These are phyloP conservation scores for Avahi laniger DNA, from an alignment of 2,797 vertebrate genomes.

Conservation along the genomic window DNA sequence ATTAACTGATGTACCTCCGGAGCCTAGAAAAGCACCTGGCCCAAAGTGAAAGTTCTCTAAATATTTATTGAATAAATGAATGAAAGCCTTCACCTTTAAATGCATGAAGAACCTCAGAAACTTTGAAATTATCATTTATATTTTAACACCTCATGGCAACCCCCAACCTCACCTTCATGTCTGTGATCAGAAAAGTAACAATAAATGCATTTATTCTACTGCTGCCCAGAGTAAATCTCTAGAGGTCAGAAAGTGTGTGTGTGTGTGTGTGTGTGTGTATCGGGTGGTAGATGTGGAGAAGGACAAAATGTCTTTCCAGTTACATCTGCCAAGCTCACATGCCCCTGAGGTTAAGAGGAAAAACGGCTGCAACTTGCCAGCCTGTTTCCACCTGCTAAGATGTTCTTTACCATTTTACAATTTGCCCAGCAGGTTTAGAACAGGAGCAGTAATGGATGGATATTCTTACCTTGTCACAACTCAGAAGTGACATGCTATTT, in stretches of 20 bases:
- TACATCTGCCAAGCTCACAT: neutral
- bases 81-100: neutral
- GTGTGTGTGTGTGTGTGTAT: neutral
- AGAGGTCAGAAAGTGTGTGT: neutral
- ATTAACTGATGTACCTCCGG: neutral
- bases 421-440: slow-evolving; percentile 72
- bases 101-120: neutral
- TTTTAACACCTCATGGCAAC: neutral
- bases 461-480: slow-evolving; percentile 63
- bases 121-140: slow-evolving; percentile 50
- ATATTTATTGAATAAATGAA: slow-evolving; percentile 36
- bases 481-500: slow-evolving; percentile 64
- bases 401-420: slow-evolving; percentile 58
- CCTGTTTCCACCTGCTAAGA: slow-evolving; percentile 58
- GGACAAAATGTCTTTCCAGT: neutral
- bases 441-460: slow-evolving; percentile 43
- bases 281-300: neutral
- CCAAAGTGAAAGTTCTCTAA: slow-evolving; percentile 9
- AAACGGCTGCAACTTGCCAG: neutral
- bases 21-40: neutral
- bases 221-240: neutral
- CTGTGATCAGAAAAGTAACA: neutral
- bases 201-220: neutral
- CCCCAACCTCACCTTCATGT: neutral
- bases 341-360: neutral